Percentiles rank a stretch among this genome's conserved stretches.
These are phyloP conservation scores for Drosophila santomea DNA, from an alignment of 1,140 invertebrate species.

Conservation along the genomic window DNA sequence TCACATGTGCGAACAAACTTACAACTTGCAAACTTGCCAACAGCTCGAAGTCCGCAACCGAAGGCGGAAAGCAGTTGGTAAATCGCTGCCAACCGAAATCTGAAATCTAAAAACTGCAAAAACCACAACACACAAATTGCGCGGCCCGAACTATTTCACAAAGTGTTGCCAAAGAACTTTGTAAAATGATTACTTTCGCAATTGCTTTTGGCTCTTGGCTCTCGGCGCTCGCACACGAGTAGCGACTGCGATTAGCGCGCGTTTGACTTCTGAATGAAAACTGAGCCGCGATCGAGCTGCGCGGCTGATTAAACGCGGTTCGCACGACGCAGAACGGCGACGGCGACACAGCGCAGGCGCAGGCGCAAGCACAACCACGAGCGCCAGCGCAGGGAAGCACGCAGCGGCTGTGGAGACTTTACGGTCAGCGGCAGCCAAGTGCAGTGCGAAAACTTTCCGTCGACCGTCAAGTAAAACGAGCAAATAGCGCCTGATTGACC, in stretches of 20 bases:
- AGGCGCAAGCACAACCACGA: conserved; percentile 33
- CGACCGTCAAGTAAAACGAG: conserved; percentile 32
- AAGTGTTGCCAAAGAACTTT: conserved; percentile 73
- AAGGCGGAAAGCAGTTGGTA: conserved; percentile 46
- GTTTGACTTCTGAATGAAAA: conserved; percentile 80
- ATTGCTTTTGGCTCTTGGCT: conserved; percentile 49
- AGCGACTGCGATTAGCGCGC: conserved; percentile 40
- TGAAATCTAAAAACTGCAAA: conserved; percentile 68
- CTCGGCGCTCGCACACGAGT: conserved; percentile 39
- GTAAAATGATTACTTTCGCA: conserved; percentile 68
- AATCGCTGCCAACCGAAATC: conserved; percentile 53
- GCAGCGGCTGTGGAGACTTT: conserved; percentile 38
- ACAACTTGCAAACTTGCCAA: conserved; percentile 78
- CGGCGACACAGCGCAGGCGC: conserved; percentile 30
- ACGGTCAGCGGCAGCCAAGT: conserved; percentile 39
- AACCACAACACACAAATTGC: conserved; percentile 77
- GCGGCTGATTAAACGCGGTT: conserved; percentile 68
- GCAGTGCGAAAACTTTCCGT: conserved; percentile 57
- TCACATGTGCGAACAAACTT: conserved; percentile 54
- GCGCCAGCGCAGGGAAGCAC: conserved; percentile 21
- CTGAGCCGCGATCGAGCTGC: conserved; percentile 54
- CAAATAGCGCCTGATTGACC: conserved; percentile 53
- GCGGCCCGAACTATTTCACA: conserved; percentile 73
- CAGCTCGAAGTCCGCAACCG: conserved; percentile 46
- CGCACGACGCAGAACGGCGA: conserved; percentile 42